Conservation (phyloP, 2,797 vertebrate genomes). For the Chelonia mydas region DNA sequence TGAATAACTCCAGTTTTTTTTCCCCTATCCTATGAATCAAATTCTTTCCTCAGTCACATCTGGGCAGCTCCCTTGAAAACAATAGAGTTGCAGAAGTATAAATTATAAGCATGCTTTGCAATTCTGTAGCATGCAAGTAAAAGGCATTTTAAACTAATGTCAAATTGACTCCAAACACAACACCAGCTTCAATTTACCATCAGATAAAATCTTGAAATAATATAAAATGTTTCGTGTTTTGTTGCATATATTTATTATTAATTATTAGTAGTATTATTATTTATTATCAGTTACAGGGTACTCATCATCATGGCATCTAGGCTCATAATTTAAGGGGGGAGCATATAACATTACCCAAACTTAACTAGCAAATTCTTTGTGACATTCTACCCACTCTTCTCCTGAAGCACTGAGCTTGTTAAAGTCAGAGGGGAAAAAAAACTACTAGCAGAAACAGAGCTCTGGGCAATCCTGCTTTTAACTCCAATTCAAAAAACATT, state of each 20-base stretch:
- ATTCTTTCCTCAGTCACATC: background rate
- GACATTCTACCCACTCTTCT: background rate
- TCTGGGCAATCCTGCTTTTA: background rate
- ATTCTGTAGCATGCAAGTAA: background rate
- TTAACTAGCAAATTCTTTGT: background rate
- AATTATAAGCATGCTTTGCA: background rate
- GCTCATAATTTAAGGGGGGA: background rate
- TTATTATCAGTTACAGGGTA: background rate
- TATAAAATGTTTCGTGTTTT: background rate
- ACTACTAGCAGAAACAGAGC: background rate
- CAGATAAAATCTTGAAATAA: background rate
- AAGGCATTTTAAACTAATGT: background rate
- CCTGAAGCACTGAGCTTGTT: background rate
- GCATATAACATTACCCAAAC: background rate
- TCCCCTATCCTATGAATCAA: background rate
- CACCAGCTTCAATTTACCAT: background rate
- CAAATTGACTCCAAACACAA: background rate
- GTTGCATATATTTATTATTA: background rate
- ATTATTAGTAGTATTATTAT: background rate
- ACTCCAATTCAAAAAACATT: background rate
- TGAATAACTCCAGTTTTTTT: background rate
- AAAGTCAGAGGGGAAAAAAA: background rate
- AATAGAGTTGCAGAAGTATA: background rate
- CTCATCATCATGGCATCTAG: background rate
- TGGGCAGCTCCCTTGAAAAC: background rate